Base-by-base conservation (phyloP, 2,113 vertebrate genomes). In the Acrocephalus arundinaceus region DNA sequence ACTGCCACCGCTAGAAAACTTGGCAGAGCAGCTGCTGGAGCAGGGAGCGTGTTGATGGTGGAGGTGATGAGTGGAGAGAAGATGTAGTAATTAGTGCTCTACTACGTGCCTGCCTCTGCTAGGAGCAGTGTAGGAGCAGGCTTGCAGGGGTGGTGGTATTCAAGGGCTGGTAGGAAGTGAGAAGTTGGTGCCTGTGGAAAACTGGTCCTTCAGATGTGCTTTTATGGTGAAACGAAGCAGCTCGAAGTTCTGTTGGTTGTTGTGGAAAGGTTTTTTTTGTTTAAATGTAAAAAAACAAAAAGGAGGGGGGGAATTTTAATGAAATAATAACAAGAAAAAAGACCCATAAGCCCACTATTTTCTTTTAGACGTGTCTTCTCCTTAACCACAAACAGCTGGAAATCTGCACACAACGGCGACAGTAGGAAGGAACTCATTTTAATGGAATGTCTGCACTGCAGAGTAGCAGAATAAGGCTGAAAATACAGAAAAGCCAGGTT, bases 381-480 rank as follows among this genome's bases (percentile, higher is more conserved):
- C 80, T 80, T 95, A 93, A 95, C 79, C 88, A 90, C 71, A 93
- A 91, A 80, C 91, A 96, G 82, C 82, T 94, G 94, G 71, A 70
- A 86, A 91, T 94, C 80, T 93, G 65, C 95, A 95, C 78, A 93
- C 33, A 96, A 85, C 49, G 74, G 85, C n/a, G 39, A 93, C 93
- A 90, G 63, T 63, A 91, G 85, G 88, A 93, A 94, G 79, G 63
- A 96, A 88, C 79, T 96, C 85, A 93, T 90, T 95, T 84, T 52
- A 90, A 86, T 84, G 92, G 93, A 96, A 97, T 94, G 94, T 93
- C 95, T 96, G 82, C 13, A 3, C 52, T 86, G 54, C 75, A 91
- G 75, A 80, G 52, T 76, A 79, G 24, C 72, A 73, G 55, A 88
- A 52, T 6, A 13, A 95, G n/a, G 59, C 27, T 80, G 54, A 33